A percentile compares a stretch with the other conserved stretches of the same genome.
These are phyloP conservation scores for Smittia aterrima DNA, from an alignment of 2,888 invertebrate species.

Conservation along the genomic window DNA sequence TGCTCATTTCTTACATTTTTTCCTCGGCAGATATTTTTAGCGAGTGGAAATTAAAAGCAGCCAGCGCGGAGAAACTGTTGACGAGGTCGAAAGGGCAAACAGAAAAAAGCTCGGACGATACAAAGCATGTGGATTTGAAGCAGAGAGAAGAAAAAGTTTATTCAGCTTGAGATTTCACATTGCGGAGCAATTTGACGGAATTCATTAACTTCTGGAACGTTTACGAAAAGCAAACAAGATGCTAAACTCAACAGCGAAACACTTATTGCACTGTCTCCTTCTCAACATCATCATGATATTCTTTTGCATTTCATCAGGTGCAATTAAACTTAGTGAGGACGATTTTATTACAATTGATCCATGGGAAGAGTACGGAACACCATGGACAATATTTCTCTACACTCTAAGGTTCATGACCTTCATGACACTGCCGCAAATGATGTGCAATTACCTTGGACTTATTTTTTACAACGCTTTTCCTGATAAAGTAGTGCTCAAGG, in stretches of 20 bases:
- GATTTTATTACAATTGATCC: conserved; percentile 66
- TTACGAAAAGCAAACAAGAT: neutral
- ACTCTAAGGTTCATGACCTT: conserved; percentile 75
- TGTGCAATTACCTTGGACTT: conserved; percentile 73
- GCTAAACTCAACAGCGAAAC: conserved; percentile 61
- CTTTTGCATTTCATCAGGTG: conserved; percentile 70
- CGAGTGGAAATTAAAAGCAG: too few relatives aligned
- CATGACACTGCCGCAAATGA: conserved; percentile 79
- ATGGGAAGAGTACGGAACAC: conserved; percentile 75
- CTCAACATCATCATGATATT: conserved; percentile 70
- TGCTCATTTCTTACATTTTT: too few relatives aligned
- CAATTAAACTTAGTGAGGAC: conserved; percentile 60
- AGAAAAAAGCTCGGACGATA: too few relatives aligned
- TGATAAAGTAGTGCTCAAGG: conserved; percentile 82
- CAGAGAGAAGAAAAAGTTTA: too few relatives aligned
- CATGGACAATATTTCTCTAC: conserved; percentile 73
- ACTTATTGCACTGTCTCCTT: conserved; percentile 75
- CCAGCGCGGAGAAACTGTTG: too few relatives aligned
- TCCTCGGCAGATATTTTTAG: too few relatives aligned
- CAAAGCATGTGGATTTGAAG: too few relatives aligned
- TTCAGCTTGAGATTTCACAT: too few relatives aligned
- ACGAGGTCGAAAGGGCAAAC: too few relatives aligned
- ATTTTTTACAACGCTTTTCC: conserved; percentile 92
- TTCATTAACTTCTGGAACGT: too few relatives aligned
- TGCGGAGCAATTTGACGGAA: too few relatives aligned